Evolutionary conservation across 2,113 vertebrate genomes (phyloP).

Genomic region (Hepsetus odoe): DNA sequence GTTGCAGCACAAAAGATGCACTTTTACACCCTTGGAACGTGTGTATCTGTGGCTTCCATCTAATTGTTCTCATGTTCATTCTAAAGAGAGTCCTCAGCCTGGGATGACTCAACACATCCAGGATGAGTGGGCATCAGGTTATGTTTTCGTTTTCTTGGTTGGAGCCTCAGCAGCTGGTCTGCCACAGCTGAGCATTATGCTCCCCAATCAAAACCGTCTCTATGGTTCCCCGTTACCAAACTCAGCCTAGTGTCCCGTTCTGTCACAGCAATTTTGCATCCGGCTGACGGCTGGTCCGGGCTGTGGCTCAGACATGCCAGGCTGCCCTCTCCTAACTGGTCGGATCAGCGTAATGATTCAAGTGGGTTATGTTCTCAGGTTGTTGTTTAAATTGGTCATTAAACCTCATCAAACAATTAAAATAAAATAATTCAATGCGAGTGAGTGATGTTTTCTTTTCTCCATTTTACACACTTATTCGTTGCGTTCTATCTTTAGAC

Average conservation of each 20-base stretch:
- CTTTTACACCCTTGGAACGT: not conserved
- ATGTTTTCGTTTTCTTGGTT: slow-evolving; percentile 63
- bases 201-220: slow-evolving; percentile 11
- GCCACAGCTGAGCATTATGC: slow-evolving; percentile 57
- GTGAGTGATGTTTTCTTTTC: too few relatives aligned
- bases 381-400: too few relatives aligned
- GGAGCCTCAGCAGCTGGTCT: slow-evolving; percentile 64
- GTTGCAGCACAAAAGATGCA: too few relatives aligned
- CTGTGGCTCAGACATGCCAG: slow-evolving; percentile 35
- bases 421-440: too few relatives aligned
- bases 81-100: slow-evolving; percentile 46
- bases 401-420: too few relatives aligned
- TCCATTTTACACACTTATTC: slow-evolving; percentile 1
- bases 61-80: not conserved
- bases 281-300: not conserved
- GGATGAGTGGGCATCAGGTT: slow-evolving; percentile 52
- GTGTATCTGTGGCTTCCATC: not conserved
- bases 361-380: too few relatives aligned
- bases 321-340: slow-evolving; percentile 28
- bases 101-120: slow-evolving; percentile 62
- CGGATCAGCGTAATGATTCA: not conserved
- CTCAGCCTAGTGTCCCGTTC: not conserved
- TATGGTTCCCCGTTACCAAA: slow-evolving; percentile 10
- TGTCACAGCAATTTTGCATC: not conserved
- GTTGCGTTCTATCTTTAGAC: slow-evolving; percentile 29